Evolutionary conservation across 2,797 vertebrate species (phyloP).

Genomic region (Hipposideros larvatus): DNA sequence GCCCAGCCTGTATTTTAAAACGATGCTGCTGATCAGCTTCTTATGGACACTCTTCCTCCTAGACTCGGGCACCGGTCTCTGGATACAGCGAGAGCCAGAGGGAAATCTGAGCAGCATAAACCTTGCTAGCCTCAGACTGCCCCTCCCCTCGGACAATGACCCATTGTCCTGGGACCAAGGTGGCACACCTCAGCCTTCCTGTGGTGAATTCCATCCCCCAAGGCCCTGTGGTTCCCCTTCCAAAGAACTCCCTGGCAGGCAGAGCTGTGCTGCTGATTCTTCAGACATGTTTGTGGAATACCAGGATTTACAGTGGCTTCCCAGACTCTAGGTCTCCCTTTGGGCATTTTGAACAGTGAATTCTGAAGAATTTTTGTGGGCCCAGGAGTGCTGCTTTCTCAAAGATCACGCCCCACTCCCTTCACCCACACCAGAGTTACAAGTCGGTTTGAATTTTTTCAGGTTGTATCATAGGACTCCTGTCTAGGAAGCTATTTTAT

Average conservation of each 20-base stretch:
- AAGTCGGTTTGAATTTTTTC: not conserved
- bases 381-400: not conserved
- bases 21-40: not conserved
- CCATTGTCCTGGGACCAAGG: not conserved
- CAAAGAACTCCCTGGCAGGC: not conserved
- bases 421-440: fast-evolving
- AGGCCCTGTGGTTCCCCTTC: not conserved
- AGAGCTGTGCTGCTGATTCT: not conserved
- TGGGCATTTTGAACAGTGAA: not conserved
- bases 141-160: not conserved
- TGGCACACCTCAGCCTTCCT: not conserved
- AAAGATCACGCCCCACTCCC: not conserved
- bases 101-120: slow-evolving; percentile 27
- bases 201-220: not conserved
- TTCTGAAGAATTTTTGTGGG: slow-evolving; percentile 8
- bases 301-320: not conserved
- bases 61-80: not conserved
- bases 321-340: too few relatives aligned
- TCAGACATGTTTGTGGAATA: not conserved
- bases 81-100: not conserved
- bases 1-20: not conserved
- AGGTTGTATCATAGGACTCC: not conserved
- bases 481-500: slow-evolving; percentile 55
- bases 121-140: slow-evolving; percentile 11
- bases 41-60: not conserved